A percentile compares a stretch with the other conserved stretches of the same genome.
Evolutionary conservation across 1,140 invertebrate genomes (phyloP).

Genomic region (Chironomus striatipennis): DNA sequence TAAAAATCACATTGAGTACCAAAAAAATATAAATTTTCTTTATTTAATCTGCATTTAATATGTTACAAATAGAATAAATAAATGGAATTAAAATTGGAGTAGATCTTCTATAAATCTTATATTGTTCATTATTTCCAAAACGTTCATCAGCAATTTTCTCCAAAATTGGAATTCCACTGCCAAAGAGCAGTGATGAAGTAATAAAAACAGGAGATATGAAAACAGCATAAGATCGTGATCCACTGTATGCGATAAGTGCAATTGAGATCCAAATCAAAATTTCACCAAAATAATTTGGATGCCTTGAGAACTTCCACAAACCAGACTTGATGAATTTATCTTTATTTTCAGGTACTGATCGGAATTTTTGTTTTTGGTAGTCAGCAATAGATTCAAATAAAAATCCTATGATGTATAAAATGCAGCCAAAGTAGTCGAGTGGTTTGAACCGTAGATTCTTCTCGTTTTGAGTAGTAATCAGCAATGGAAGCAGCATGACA

Average conservation of each 20-base stretch:
- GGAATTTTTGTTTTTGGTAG: background rate
- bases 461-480: too few relatives aligned
- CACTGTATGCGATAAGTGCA: background rate
- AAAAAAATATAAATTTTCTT: too few relatives aligned
- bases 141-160: background rate
- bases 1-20: too few relatives aligned
- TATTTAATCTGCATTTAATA: too few relatives aligned
- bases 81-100: background rate
- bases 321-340: background rate
- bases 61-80: too few relatives aligned
- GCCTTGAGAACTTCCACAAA: background rate
- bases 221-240: background rate
- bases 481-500: too few relatives aligned
- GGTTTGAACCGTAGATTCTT: background rate
- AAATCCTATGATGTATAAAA: background rate
- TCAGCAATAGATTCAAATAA: background rate
- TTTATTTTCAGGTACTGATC: background rate
- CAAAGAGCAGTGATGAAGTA: background rate
- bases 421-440: background rate
- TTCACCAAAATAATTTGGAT: slow-evolving; percentile 16
- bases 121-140: background rate
- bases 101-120: background rate
- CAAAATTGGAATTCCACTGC: background rate
- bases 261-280: background rate
- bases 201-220: background rate